Evolutionary conservation across 2,888 invertebrate species (phyloP), one percentile per base, ranked within the genome.

Genomic region (Callinectes sapidus): DNA sequence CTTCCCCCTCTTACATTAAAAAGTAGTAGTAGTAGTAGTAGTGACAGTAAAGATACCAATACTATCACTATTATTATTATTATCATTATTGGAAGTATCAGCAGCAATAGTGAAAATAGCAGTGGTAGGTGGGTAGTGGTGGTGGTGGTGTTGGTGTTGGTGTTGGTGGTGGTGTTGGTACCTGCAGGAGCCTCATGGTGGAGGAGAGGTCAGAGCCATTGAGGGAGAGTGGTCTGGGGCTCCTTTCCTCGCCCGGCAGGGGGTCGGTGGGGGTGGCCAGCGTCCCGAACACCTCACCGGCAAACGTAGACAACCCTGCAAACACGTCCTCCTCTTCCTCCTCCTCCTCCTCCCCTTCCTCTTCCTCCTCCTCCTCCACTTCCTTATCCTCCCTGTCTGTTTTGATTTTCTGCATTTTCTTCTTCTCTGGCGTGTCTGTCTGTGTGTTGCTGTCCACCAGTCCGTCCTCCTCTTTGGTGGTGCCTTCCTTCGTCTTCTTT

Each of bases 241-340:
- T 91, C 61, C 92, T 87, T 48, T 94, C 92, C 39, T 94, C 92
- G 6, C 90, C 35, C 2, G 87, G 42, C 5, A 94, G 61, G 48
- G 94, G 94, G 16, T 94, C 94, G 8, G 91, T 92, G 55, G 94
- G 92, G 18, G 91, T 91, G 14, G 90, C 92, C 23, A 94, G 42
- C 8, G 92, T 87, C 10, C 87, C 86, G 16, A 94, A 91, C 28
- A 94, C 90, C 87, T 94, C 94, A 0, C 90, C 39, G n/a, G 91
- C 42, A 42, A 94, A 94, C 32, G 71, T 32, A 10, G 94, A 87
- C n/a, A 94, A 86, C 28, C 66, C 61, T 10, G 55, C 90, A 90
- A 93, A 94, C 32, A 93, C 91, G 66, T 93, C 93, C 16, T 93
- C 93, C 32, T 89, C 93, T 14, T 93, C 93, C 18, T 93, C 93